A percentile compares a stretch with the other conserved stretches of the same genome.
These are phyloP conservation scores for Tetanocera ferruginea DNA, from an alignment of 2,888 invertebrate genomes.

Conservation along the genomic window DNA sequence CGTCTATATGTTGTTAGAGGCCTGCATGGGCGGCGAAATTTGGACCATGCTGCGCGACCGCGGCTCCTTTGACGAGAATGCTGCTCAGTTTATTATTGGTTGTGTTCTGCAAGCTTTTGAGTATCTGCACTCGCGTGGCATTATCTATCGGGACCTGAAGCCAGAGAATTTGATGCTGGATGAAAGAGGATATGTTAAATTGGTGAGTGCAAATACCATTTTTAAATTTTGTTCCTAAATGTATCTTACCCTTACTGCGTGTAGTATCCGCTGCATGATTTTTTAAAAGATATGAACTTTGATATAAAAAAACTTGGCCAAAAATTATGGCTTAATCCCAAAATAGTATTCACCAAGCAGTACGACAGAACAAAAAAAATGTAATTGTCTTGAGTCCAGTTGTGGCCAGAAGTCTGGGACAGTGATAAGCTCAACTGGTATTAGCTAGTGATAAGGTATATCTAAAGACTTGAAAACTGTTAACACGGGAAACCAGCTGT, in stretches of 20 bases:
- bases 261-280: too few relatives aligned
- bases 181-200: conserved; percentile 86
- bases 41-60: conserved; percentile 93
- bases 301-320: too few relatives aligned
- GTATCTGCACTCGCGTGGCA: conserved; percentile 87
- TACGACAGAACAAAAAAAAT: too few relatives aligned
- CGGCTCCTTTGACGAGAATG: conserved; percentile 84
- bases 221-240: not conserved
- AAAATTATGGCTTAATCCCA: too few relatives aligned
- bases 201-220: conserved; percentile 72
- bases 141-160: conserved; percentile 92
- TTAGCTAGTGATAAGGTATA: too few relatives aligned
- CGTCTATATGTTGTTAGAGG: conserved; percentile 94
- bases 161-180: conserved; percentile 95
- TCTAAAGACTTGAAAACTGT: too few relatives aligned
- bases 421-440: too few relatives aligned
- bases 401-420: too few relatives aligned
- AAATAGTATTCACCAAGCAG: too few relatives aligned
- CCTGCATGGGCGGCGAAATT: conserved; percentile 93
- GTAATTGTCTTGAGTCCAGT: too few relatives aligned
- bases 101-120: conserved; percentile 94
- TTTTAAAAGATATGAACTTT: too few relatives aligned
- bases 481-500: too few relatives aligned
- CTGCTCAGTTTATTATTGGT: conserved; percentile 89
- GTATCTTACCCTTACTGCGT: not conserved